phyloP scores from a whole-genome alignment of 2,888 invertebrate genomes.

The Spilosoma lubricipeda region DNA sequence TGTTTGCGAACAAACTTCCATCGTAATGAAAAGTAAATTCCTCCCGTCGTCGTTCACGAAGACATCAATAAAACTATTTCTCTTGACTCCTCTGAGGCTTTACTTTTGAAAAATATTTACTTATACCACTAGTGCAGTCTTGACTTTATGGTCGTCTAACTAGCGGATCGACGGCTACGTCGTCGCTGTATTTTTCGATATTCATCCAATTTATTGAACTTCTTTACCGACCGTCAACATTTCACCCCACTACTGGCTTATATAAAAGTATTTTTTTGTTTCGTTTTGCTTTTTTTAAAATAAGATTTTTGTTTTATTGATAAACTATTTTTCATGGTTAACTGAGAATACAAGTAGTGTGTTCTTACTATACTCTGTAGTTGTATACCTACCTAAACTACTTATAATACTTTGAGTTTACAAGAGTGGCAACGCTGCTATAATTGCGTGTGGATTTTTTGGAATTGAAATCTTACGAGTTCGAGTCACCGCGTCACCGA shows the following conservation, averaged over 20 bases:
- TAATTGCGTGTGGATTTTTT: background rate
- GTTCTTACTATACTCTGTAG: background rate
- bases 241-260: slow-evolving; percentile 34
- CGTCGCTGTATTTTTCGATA: slow-evolving; percentile 48
- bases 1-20: slow-evolving; percentile 79
- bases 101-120: slow-evolving; percentile 74
- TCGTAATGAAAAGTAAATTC: slow-evolving; percentile 83
- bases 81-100: slow-evolving; percentile 61
- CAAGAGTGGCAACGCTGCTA: background rate
- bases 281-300: slow-evolving; percentile 19
- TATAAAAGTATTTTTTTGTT: slow-evolving; percentile 25
- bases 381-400: background rate
- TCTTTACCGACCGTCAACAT: slow-evolving; percentile 40
- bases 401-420: background rate
- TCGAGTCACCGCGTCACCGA: too few relatives aligned
- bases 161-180: slow-evolving; percentile 41
- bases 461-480: too few relatives aligned
- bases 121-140: slow-evolving; percentile 56
- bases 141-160: slow-evolving; percentile 52
- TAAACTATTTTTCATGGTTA: background rate
- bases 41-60: slow-evolving; percentile 60
- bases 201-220: slow-evolving; percentile 50
- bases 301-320: slow-evolving; percentile 6
- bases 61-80: slow-evolving; percentile 80
- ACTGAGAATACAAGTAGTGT: background rate